phyloP scores from a whole-genome alignment of 1,140 invertebrate genomes.

The Zaprionus vittiger region DNA sequence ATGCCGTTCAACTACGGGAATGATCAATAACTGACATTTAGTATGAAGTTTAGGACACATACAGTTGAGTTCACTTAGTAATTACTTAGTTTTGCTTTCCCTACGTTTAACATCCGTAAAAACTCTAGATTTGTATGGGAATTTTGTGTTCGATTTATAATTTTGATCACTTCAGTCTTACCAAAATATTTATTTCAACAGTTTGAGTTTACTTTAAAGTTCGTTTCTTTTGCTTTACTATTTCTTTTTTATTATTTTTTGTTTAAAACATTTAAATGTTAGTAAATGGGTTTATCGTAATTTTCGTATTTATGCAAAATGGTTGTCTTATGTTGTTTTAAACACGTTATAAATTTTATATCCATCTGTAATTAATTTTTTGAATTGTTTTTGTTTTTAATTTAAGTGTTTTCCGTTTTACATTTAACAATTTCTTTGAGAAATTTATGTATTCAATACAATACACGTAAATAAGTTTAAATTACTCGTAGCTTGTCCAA shows the following conservation, averaged over 20 bases:
- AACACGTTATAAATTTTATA: constrained; percentile 37
- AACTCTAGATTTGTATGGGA: constrained; percentile 34
- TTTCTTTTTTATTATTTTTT: constrained; percentile 19
- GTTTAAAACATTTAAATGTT: constrained; percentile 35
- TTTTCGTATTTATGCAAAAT: constrained; percentile 21
- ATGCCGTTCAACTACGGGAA: constrained; percentile 50
- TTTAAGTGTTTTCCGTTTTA: neutral
- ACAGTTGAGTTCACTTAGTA: constrained; percentile 70
- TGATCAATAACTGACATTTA: constrained; percentile 65
- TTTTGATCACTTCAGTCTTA: constrained; percentile 82
- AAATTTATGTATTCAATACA: constrained; percentile 66
- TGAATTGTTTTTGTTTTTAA: constrained; percentile 10
- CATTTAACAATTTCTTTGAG: constrained; percentile 57
- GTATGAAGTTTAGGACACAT: constrained; percentile 78
- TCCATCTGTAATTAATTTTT: constrained; percentile 24
- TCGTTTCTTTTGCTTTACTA: neutral
- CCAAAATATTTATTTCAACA: constrained; percentile 68
- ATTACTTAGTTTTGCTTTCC: constrained; percentile 44
- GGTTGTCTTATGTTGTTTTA: constrained; percentile 14
- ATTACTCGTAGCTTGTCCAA: constrained; percentile 17
- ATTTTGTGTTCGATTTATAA: constrained; percentile 45
- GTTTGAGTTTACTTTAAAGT: constrained; percentile 8
- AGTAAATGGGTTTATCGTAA: constrained; percentile 10
- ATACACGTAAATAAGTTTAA: constrained; percentile 54
- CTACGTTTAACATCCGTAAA: constrained; percentile 26